Base-by-base conservation (phyloP, 2,888 invertebrate genomes). In the Troilus luridus region DNA sequence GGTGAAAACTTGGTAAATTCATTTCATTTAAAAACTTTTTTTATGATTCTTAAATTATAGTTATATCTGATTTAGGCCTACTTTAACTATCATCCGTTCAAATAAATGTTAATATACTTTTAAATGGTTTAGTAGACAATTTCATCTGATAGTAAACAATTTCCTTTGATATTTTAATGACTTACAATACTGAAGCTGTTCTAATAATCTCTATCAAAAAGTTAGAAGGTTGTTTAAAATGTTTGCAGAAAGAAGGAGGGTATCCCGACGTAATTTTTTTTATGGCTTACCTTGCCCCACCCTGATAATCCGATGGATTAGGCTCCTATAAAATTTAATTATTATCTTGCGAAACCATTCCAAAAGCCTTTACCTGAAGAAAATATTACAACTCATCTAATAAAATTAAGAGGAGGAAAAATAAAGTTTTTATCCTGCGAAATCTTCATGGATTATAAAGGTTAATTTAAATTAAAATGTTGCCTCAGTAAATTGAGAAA, bases 401-500 rank as follows among this genome's bases (percentile, higher is more conserved):
- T 77, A 77, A 77, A 77, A 77, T 77, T 77, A 77, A 77, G 72
- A 77, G 41, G 72, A 77, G 27, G 27, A 77, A 77, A 67, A 77
- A 77, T 77, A 77, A 77, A 77, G 72, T 77, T 54, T 6, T 27
- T 85, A 85, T 85, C 85, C 85, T n/a, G 56, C 72, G 19, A 41
- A 77, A 77, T 77, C 72, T 77, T 77, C 41, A 56, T 0, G 85
- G 56, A 56, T 85, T n/a, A n/a, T 56, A 58, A 85, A n/a, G 56
- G 85, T 3, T 19, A 85, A 2, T 56, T 8, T n/a, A 85, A 85
- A 85, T 85, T 85, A 85, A 58, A 85, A 85, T 58, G 21, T 56
- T 56, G 85, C 56, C 85, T n/a, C 85, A 5, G 56, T 85, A 85
- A 85, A 85, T 85, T 85, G n/a, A 56, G 85, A 85, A 85, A 85